These are phyloP conservation scores for Sinonovacula constricta DNA, from an alignment of 1,140 invertebrate genomes.

Conservation along the genomic window DNA sequence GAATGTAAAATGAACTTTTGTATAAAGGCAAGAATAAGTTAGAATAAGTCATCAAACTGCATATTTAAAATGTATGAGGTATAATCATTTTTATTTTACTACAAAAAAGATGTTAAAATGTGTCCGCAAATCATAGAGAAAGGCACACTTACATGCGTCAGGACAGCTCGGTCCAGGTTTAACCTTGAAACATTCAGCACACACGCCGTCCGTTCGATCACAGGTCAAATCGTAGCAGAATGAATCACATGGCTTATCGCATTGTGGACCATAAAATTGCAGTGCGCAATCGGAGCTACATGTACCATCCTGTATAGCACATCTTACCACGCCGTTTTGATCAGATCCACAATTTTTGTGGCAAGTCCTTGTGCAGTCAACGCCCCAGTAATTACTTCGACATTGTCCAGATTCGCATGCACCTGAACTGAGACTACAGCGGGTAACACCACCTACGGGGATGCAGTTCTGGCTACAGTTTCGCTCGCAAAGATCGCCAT, in stretches of 20 bases:
- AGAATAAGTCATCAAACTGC: too few relatives aligned
- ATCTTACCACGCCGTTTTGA: neutral
- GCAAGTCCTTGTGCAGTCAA: neutral
- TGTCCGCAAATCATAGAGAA: too few relatives aligned
- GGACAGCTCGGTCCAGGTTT: conserved; percentile 26
- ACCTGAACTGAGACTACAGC: conserved; percentile 7
- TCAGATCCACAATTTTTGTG: conserved; percentile 9
- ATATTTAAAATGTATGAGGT: too few relatives aligned
- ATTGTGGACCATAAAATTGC: conserved; percentile 19
- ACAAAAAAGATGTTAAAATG: too few relatives aligned
- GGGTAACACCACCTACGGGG: neutral
- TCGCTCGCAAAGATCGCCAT: conserved; percentile 1
- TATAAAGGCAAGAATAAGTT: too few relatives aligned
- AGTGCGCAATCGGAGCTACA: conserved; percentile 2
- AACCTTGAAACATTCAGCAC: conserved; percentile 25
- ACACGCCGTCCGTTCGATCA: conserved; percentile 27
- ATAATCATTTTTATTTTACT: too few relatives aligned
- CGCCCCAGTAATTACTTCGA: conserved; percentile 5
- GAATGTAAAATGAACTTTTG: too few relatives aligned
- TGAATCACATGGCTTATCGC: conserved; percentile 16
- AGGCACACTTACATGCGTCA: conserved; percentile 7
- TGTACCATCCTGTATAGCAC: conserved; percentile 3
- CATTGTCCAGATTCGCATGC: conserved; percentile 26
- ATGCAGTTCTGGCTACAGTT: conserved; percentile 27
- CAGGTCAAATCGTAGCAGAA: conserved; percentile 31